phyloP scores from a whole-genome alignment of 2,797 vertebrate genomes.

The Podarcis siculus region DNA sequence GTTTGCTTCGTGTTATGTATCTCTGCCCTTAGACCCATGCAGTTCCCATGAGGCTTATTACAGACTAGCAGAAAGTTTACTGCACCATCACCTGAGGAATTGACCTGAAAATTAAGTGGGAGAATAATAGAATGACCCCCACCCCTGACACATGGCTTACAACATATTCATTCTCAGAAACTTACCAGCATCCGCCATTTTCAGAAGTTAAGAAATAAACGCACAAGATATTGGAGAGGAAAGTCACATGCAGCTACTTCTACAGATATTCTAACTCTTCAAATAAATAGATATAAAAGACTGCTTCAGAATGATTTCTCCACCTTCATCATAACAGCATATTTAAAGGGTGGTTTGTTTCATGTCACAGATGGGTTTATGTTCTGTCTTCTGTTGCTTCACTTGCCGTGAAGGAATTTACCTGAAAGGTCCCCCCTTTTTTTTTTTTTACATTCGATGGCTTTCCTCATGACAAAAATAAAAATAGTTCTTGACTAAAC shows the following conservation, averaged over 20 bases:
- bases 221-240: slow-evolving; percentile 9
- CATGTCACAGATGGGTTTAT: slow-evolving; percentile 22
- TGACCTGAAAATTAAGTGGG: background rate
- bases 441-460: slow-evolving; percentile 47
- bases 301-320: slow-evolving; percentile 6
- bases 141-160: no score
- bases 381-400: slow-evolving; percentile 1
- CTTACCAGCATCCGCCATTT: background rate
- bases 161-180: slow-evolving; percentile 5
- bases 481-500: slow-evolving; percentile 41
- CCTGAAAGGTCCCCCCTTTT: background rate
- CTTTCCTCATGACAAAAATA: slow-evolving; percentile 28
- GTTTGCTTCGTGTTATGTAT: background rate
- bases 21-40: no score
- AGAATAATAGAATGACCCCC: background rate
- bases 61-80: background rate
- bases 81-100: background rate
- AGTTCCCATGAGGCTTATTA: background rate
- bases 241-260: slow-evolving; percentile 19
- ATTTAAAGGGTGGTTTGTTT: slow-evolving; percentile 33
- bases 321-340: background rate
- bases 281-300: slow-evolving; percentile 12
- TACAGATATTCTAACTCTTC: slow-evolving; percentile 21
- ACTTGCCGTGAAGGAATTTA: slow-evolving; percentile 45
- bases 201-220: background rate